Conservation (phyloP, 2,888 invertebrate species). For the Hypomecis punctinalis region DNA sequence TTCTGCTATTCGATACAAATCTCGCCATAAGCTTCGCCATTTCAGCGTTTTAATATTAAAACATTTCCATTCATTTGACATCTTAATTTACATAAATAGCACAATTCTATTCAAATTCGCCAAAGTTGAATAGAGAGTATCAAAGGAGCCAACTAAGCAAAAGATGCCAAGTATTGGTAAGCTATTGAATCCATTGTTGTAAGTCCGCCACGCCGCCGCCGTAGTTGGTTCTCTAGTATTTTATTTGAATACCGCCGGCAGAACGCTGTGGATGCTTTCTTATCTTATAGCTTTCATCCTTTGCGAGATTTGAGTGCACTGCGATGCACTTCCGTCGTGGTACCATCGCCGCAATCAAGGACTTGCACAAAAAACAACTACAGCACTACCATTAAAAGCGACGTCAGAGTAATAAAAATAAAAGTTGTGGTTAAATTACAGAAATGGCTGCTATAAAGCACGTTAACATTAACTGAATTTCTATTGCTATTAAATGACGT, state of each 20-base stretch:
- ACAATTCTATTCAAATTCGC: conserved; percentile 2
- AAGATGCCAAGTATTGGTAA: conserved; percentile 20
- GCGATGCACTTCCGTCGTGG: conserved; percentile 55
- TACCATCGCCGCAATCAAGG: conserved; percentile 61
- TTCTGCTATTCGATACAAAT: conserved; percentile 44
- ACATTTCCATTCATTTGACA: conserved; percentile 31
- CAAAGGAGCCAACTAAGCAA: conserved; percentile 9
- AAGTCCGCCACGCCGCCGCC: conserved; percentile 13
- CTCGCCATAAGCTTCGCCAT: conserved; percentile 34
- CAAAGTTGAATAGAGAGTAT: conserved; percentile 4
- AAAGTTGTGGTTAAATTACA: neutral
- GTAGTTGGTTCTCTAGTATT: conserved; percentile 51
- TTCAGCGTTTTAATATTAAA: conserved; percentile 39
- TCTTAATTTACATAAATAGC: conserved; percentile 14
- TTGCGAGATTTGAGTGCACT: conserved; percentile 64
- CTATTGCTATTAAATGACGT: conserved; percentile 14
- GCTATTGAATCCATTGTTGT: conserved; percentile 20
- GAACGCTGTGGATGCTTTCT: conserved; percentile 60
- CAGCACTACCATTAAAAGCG: conserved; percentile 33
- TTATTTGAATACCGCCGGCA: conserved; percentile 70
- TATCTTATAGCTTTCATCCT: conserved; percentile 52
- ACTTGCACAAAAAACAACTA: conserved; percentile 53
- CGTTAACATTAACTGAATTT: conserved; percentile 3
- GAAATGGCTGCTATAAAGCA: neutral
- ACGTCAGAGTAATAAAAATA: conserved; percentile 9